phyloP scores from a whole-genome alignment of 2,888 invertebrate species.

The Glyphotaelius pellucidus region DNA sequence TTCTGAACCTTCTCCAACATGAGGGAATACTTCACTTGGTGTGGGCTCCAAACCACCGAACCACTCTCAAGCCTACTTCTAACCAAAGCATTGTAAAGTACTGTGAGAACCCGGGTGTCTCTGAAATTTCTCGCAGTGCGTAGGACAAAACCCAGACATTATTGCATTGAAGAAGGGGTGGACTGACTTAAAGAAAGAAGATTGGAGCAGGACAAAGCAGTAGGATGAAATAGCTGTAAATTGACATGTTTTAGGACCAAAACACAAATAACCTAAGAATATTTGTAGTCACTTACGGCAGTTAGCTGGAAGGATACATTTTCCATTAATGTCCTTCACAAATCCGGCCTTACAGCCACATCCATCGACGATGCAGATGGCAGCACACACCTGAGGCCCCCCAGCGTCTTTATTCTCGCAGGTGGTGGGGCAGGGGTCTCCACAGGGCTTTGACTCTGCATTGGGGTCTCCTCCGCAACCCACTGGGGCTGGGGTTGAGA shows the following conservation, averaged over 20 bases:
- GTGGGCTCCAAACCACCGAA: too few species aligned
- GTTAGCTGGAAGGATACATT: constrained; percentile 44
- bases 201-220: too few species aligned
- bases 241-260: not conserved
- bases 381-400: not conserved
- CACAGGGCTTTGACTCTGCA: constrained; percentile 39
- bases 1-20: too few species aligned
- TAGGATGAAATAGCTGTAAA: too few species aligned
- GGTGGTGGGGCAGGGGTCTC: constrained; percentile 49
- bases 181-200: too few species aligned
- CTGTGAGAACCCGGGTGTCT: too few species aligned
- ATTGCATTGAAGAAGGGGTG: not conserved
- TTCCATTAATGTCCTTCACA: constrained; percentile 37
- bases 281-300: constrained; percentile 26
- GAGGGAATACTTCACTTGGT: too few species aligned
- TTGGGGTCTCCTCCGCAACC: constrained; percentile 48
- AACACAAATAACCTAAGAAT: not conserved
- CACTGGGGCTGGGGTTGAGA: not conserved
- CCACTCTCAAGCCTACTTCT: too few species aligned
- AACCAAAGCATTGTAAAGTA: too few species aligned
- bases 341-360: constrained; percentile 47
- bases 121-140: too few species aligned
- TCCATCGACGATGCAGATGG: constrained; percentile 46
- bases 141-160: too few species aligned
- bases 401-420: constrained; percentile 31